A percentile compares a stretch with the other conserved stretches of the same genome.
Conservation (phyloP, 2,113 vertebrate genomes). For the Axis porcinus region DNA sequence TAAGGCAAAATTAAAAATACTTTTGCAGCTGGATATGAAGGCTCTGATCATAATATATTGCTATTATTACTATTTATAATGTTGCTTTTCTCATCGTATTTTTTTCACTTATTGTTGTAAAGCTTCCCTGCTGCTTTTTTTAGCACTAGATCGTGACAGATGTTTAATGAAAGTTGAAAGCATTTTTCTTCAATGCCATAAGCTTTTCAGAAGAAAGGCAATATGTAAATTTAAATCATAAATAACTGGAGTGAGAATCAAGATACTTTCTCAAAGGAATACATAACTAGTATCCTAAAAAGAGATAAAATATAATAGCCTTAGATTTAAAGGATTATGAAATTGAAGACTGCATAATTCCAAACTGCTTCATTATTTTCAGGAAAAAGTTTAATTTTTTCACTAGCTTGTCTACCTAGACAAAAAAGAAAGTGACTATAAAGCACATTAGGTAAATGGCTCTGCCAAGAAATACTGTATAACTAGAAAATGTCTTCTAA, state of each 20-base stretch:
- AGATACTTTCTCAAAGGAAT: slow-evolving; percentile 67
- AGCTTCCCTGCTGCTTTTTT: slow-evolving; percentile 40
- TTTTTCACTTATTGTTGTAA: slow-evolving; percentile 54
- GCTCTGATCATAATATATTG: slow-evolving; percentile 21
- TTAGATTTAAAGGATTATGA: slow-evolving; percentile 60
- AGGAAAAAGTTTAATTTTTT: slow-evolving; percentile 38
- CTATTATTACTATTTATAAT: slow-evolving; percentile 46
- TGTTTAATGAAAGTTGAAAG: slow-evolving; percentile 73
- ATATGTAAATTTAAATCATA: slow-evolving; percentile 73
- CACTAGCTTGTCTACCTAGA: neutral
- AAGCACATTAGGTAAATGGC: slow-evolving; percentile 30
- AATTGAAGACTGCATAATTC: slow-evolving; percentile 49
- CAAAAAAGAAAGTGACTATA: neutral
- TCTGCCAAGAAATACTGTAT: neutral
- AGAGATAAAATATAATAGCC: slow-evolving; percentile 59
- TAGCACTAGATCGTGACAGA: slow-evolving; percentile 59
- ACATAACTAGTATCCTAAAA: slow-evolving; percentile 62
- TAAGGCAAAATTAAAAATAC: neutral
- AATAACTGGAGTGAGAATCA: slow-evolving; percentile 71
- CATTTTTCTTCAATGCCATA: slow-evolving; percentile 67
- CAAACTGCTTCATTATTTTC: slow-evolving; percentile 51
- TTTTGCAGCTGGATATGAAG: neutral
- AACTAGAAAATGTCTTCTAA: slow-evolving; percentile 11
- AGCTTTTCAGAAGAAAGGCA: slow-evolving; percentile 64
- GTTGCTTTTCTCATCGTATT: slow-evolving; percentile 22